These are phyloP conservation scores for Anorthoa munda DNA, from an alignment of 2,888 invertebrate genomes.

Conservation along the genomic window DNA sequence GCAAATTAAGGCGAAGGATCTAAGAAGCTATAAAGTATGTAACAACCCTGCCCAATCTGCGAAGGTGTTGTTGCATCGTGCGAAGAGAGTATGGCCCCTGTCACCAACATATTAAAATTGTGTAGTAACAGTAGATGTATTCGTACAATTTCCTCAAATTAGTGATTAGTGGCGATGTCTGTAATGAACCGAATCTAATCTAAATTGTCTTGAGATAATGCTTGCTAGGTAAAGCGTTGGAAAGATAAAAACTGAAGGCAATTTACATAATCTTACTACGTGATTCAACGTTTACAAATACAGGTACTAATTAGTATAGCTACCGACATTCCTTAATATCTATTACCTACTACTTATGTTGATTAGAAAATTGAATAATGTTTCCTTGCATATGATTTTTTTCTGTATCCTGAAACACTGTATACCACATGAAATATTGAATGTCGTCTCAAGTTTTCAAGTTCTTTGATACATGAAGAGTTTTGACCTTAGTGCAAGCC, in stretches of 20 bases:
- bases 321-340: constrained; percentile 22
- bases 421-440: not conserved
- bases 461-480: not conserved
- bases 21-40: not conserved
- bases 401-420: not conserved
- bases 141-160: constrained; percentile 13
- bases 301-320: constrained; percentile 7
- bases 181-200: constrained; percentile 41
- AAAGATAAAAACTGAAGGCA: constrained; percentile 34
- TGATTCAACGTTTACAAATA: constrained; percentile 38
- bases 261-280: constrained; percentile 47
- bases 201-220: constrained; percentile 41
- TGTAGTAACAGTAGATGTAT: not conserved
- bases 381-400: not conserved
- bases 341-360: not conserved
- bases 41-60: not conserved
- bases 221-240: constrained; percentile 27
- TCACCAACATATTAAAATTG: not conserved
- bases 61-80: not conserved
- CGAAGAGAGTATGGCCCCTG: no score
- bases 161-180: constrained; percentile 6
- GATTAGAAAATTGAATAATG: no score
- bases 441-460: not conserved
- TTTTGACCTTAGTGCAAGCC: no score
- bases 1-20: not conserved